Evolutionary conservation across 2,797 vertebrate genomes (phyloP).

Genomic region (Megalops cyprinoides): DNA sequence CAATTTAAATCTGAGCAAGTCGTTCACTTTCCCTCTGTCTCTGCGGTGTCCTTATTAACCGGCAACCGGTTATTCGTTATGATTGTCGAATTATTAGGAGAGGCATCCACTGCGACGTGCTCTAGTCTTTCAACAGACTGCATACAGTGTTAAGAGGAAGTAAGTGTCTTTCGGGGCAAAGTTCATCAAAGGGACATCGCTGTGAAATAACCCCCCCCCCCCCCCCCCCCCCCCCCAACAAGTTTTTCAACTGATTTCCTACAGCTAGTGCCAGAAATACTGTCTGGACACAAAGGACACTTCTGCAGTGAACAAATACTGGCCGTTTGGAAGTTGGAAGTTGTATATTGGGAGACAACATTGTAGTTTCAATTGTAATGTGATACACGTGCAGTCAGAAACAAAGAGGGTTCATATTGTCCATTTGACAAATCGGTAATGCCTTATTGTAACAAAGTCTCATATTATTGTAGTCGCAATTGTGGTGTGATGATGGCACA

Average conservation of each 20-base stretch:
- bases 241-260: neutral
- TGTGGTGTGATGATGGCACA: too few species aligned
- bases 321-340: neutral
- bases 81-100: neutral
- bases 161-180: neutral
- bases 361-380: neutral
- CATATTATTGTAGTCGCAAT: too few species aligned
- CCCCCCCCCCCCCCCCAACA: neutral
- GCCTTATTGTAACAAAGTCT: too few species aligned
- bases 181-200: neutral
- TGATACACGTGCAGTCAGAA: neutral
- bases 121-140: neutral
- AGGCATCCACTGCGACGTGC: neutral
- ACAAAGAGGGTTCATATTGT: neutral
- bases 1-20: conserved; percentile 19
- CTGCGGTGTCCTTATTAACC: neutral
- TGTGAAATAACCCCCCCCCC: neutral
- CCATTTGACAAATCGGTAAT: too few species aligned
- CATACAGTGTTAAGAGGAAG: neutral
- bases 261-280: too few species aligned
- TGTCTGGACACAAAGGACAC: neutral
- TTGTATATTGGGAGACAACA: neutral
- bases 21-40: neutral
- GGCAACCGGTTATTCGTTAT: neutral
- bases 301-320: neutral